These are phyloP conservation scores for Scaptomyza pallida DNA, from an alignment of 1,140 invertebrate genomes.

Conservation along the genomic window DNA sequence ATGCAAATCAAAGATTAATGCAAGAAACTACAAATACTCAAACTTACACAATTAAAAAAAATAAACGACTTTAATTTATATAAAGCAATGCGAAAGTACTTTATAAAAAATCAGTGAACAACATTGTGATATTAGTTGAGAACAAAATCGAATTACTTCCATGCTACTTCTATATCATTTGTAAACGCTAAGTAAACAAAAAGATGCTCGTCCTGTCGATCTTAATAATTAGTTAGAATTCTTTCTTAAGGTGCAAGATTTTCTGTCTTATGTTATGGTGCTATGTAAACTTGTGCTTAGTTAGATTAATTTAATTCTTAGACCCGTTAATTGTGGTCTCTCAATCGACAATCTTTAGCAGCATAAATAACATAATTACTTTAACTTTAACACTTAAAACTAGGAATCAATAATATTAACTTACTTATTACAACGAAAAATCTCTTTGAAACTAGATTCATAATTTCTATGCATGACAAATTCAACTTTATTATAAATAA, in stretches of 20 bases:
- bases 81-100: constrained; percentile 30
- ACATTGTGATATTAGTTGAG: constrained; percentile 82
- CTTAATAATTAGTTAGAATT: constrained; percentile 23
- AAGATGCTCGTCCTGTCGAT: constrained; percentile 29
- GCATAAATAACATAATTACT: constrained; percentile 36
- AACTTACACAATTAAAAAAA: constrained; percentile 25
- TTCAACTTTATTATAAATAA: constrained; percentile 70
- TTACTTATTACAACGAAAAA: constrained; percentile 18
- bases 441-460: constrained; percentile 42
- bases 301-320: constrained; percentile 38
- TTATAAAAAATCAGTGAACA: constrained; percentile 67
- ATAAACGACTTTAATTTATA: constrained; percentile 37
- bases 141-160: constrained; percentile 80
- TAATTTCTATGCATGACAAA: constrained; percentile 45
- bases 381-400: constrained; percentile 18
- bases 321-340: constrained; percentile 30
- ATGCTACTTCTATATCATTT: constrained; percentile 72
- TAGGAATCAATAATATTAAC: constrained; percentile 32
- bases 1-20: constrained; percentile 52
- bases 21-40: constrained; percentile 24
- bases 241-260: constrained; percentile 28
- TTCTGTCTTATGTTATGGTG: constrained; percentile 38
- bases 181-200: not conserved
- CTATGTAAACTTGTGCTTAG: constrained; percentile 46
- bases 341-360: constrained; percentile 72